phyloP scores from a whole-genome alignment of 2,888 invertebrate species.

The Clitarchus hookeri region DNA sequence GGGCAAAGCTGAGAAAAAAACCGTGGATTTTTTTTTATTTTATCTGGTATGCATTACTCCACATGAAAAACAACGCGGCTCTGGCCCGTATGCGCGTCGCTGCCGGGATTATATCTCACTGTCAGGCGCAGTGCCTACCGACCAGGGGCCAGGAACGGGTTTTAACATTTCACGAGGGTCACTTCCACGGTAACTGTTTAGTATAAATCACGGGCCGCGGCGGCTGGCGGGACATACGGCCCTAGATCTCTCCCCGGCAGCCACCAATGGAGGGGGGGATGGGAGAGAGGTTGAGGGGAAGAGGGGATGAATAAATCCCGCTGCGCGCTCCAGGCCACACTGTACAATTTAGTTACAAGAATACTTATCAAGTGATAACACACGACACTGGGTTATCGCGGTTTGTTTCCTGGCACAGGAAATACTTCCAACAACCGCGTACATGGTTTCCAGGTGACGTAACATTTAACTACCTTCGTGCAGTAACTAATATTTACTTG shows the following conservation, averaged over 20 bases:
- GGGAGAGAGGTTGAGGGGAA: neutral
- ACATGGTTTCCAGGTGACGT: too few species aligned
- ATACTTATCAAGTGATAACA: neutral
- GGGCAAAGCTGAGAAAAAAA: neutral
- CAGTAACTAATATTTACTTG: too few species aligned
- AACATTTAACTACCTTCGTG: too few species aligned
- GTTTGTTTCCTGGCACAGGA: too few species aligned
- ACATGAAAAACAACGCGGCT: neutral
- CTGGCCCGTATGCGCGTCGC: too few species aligned
- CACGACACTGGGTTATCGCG: neutral
- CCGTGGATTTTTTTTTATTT: neutral
- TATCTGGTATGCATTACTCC: neutral
- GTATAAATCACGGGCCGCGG: neutral
- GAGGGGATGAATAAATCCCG: neutral
- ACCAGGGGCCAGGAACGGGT: neutral
- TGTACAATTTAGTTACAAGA: neutral
- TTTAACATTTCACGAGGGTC: conserved; percentile 14
- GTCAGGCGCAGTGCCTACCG: neutral
- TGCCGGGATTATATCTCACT: neutral
- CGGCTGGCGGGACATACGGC: neutral
- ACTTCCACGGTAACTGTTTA: neutral
- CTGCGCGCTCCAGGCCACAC: neutral
- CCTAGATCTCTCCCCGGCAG: neutral
- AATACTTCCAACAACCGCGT: too few species aligned
- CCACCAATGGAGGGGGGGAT: neutral